A percentile compares a stretch with the other conserved stretches of the same genome.
These are phyloP conservation scores for Drosophila lacicola DNA, from an alignment of 2,888 invertebrate species.

Conservation along the genomic window DNA sequence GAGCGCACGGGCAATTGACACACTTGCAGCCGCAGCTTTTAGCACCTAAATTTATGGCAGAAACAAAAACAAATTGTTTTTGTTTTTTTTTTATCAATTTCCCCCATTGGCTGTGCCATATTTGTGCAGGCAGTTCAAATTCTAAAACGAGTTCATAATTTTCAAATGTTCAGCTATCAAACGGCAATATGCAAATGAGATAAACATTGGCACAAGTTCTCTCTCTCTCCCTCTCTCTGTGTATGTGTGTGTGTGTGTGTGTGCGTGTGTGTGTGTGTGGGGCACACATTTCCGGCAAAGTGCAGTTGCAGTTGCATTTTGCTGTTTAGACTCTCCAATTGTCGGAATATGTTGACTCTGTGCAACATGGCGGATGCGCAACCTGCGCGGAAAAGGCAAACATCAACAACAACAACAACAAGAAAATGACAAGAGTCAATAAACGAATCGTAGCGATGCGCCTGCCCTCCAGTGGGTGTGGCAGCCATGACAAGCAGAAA, in stretches of 20 bases:
- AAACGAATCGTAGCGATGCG: conserved; percentile 47
- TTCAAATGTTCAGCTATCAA: conserved; percentile 46
- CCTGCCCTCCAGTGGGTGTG: conserved; percentile 49
- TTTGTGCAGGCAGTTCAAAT: conserved; percentile 39
- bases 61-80: conserved; percentile 3
- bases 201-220: conserved; percentile 31
- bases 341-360: conserved; percentile 44
- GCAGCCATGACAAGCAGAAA: conserved; percentile 63
- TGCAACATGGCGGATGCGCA: conserved; percentile 71
- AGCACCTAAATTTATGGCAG: conserved; percentile 64
- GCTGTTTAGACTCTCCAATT: conserved; percentile 50
- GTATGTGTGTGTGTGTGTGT: conserved; percentile 10
- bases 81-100: conserved; percentile 11
- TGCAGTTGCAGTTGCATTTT: conserved; percentile 53
- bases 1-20: conserved; percentile 64
- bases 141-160: conserved; percentile 49
- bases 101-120: conserved; percentile 39
- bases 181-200: conserved; percentile 61
- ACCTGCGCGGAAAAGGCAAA: conserved; percentile 56
- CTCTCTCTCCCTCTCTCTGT: conserved; percentile 1
- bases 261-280: conserved; percentile 21
- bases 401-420: conserved; percentile 11
- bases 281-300: conserved; percentile 72
- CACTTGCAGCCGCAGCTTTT: conserved; percentile 49
- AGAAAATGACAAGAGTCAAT: conserved; percentile 61